A percentile compares a stretch with the other conserved stretches of the same genome.
Evolutionary conservation across 2,797 vertebrate genomes (phyloP).

Genomic region (Eulemur coronatus): DNA sequence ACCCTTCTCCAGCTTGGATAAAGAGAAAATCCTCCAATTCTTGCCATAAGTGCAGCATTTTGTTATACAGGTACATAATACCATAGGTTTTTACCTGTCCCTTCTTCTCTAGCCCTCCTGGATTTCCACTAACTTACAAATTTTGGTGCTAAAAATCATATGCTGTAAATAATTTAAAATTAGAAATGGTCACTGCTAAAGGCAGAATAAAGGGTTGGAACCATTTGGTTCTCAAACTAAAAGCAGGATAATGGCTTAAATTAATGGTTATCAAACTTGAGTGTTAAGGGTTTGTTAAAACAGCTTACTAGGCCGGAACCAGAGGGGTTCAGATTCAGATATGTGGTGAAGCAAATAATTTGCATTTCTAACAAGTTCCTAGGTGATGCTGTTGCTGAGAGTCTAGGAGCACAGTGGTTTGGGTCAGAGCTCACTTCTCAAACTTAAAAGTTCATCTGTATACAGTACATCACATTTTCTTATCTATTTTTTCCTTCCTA

Average conservation of each 20-base stretch:
- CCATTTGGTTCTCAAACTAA: background rate
- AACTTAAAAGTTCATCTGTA: background rate
- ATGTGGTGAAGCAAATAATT: background rate
- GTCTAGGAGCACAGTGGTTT: background rate
- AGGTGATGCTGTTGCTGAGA: background rate
- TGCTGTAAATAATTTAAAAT: background rate
- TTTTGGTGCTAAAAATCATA: background rate
- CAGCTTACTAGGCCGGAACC: background rate
- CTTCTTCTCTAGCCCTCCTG: background rate
- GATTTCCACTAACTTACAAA: background rate
- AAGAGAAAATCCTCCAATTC: background rate
- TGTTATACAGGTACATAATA: background rate
- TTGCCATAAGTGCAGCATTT: background rate
- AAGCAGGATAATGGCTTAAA: background rate
- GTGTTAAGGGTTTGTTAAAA: background rate
- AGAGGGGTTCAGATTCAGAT: background rate
- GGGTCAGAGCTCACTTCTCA: background rate
- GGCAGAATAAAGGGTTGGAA: background rate
- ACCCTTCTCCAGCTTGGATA: background rate
- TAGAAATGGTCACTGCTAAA: background rate
- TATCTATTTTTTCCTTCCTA: background rate
- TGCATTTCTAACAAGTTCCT: background rate
- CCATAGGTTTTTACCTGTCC: background rate
- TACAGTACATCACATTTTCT: background rate
- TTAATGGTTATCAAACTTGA: background rate